Conservation (phyloP, 1,140 invertebrate species). For the Oncopodura yosiiana region DNA sequence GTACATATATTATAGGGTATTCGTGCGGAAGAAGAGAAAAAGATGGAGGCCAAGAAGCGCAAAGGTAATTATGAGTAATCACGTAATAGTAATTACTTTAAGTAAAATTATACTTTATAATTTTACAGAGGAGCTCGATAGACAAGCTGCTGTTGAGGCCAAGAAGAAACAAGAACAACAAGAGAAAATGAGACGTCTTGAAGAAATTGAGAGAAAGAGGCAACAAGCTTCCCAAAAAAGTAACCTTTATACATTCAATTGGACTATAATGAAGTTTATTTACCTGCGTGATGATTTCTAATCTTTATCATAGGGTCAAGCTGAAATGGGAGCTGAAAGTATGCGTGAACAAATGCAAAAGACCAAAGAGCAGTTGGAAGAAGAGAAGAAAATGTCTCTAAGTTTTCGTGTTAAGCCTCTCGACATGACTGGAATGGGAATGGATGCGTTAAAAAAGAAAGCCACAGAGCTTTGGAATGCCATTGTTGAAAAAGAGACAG, state of each 20-base stretch:
- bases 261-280: conserved; percentile 17
- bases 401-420: conserved; percentile 47
- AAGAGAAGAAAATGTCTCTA: conserved; percentile 51
- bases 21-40: not conserved
- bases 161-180: conserved; percentile 41
- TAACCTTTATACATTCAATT: not conserved
- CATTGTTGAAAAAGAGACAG: conserved; percentile 49
- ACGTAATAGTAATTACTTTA: conserved; percentile 15
- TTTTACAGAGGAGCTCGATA: conserved; percentile 43
- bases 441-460: conserved; percentile 45
- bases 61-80: not conserved
- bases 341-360: conserved; percentile 47
- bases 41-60: not conserved
- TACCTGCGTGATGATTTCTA: not conserved
- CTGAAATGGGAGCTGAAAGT: not conserved
- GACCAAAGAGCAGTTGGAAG: conserved; percentile 55
- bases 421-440: conserved; percentile 40
- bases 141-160: conserved; percentile 39
- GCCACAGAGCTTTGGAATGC: conserved; percentile 51
- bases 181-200: conserved; percentile 45
- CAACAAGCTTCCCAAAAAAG: conserved; percentile 37
- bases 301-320: not conserved
- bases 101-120: conserved; percentile 38
- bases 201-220: conserved; percentile 44
- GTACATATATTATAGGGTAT: not conserved